phyloP scores from a whole-genome alignment of 2,797 vertebrate species.

The Paramormyrops hopkinsi region DNA sequence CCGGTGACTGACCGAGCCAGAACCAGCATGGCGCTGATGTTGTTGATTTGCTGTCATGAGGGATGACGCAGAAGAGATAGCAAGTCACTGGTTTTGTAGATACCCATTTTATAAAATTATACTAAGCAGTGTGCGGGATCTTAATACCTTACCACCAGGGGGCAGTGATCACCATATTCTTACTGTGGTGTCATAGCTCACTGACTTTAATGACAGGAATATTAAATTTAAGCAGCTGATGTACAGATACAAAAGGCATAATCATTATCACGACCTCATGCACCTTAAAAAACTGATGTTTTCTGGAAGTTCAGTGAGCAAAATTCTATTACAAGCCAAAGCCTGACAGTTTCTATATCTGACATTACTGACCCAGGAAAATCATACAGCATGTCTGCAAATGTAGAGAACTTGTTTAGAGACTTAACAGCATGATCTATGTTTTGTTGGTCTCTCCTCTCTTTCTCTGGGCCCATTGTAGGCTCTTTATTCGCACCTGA shows the following conservation, averaged over 20 bases:
- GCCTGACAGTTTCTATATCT: not conserved
- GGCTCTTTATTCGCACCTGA: not conserved
- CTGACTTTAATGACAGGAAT: conserved; percentile 5
- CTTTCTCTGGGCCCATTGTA: not conserved
- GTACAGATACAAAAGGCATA: not conserved
- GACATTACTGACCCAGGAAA: not conserved
- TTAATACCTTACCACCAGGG: not conserved
- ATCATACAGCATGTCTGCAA: not conserved
- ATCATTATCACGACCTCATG: not conserved
- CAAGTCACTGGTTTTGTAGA: not conserved
- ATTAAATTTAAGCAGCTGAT: not conserved
- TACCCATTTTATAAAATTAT: not conserved
- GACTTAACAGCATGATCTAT: not conserved
- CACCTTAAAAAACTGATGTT: not conserved
- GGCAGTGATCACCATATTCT: not conserved
- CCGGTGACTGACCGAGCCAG: conserved; percentile 75
- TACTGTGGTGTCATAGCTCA: not conserved
- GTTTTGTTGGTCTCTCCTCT: not conserved
- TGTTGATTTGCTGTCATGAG: conserved; percentile 82
- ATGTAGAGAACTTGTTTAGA: not conserved
- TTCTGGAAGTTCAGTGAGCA: not conserved
- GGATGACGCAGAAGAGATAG: not conserved
- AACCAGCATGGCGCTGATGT: conserved; percentile 86
- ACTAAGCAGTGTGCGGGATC: not conserved
- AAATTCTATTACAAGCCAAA: not conserved